Evolutionary conservation across 2,888 invertebrate genomes (phyloP).

Genomic region (Alloscopus bannaensis): DNA sequence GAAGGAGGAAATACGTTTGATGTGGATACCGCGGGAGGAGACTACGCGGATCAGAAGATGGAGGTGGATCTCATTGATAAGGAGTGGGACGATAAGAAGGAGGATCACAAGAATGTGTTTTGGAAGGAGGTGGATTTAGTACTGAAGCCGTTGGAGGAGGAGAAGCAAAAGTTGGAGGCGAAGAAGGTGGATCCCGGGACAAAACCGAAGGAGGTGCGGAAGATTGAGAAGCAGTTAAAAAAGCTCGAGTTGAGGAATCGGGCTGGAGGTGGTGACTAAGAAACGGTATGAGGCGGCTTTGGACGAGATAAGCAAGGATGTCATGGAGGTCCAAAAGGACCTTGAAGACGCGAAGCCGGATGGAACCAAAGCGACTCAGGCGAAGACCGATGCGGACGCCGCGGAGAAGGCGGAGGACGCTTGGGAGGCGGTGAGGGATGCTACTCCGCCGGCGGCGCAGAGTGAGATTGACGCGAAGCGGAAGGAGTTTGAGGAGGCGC

Average conservation of each 20-base stretch:
- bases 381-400: slow-evolving; percentile 34
- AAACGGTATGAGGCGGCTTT: background rate
- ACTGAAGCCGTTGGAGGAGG: background rate
- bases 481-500: slow-evolving; percentile 27
- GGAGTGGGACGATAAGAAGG: slow-evolving; percentile 32
- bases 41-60: background rate
- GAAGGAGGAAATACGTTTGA: slow-evolving; percentile 4
- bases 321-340: background rate
- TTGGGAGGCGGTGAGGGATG: slow-evolving; percentile 5
- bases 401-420: slow-evolving; percentile 19
- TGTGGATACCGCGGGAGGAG: background rate
- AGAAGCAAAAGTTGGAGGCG: slow-evolving; percentile 5
- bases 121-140: slow-evolving; percentile 23
- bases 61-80: background rate
- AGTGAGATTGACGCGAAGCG: slow-evolving; percentile 28
- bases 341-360: slow-evolving; percentile 29
- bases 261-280: slow-evolving; percentile 30
- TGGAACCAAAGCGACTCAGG: slow-evolving; percentile 10
- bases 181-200: slow-evolving; percentile 3
- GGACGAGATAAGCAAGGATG: slow-evolving; percentile 5
- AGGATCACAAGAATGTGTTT: slow-evolving; percentile 2
- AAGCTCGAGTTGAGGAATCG: slow-evolving; percentile 13
- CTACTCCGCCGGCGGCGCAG: slow-evolving; percentile 27
- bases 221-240: slow-evolving; percentile 35
- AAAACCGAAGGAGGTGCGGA: slow-evolving; percentile 27